phyloP scores from a whole-genome alignment of 2,113 vertebrate species.

The Misgurnus anguillicaudatus region DNA sequence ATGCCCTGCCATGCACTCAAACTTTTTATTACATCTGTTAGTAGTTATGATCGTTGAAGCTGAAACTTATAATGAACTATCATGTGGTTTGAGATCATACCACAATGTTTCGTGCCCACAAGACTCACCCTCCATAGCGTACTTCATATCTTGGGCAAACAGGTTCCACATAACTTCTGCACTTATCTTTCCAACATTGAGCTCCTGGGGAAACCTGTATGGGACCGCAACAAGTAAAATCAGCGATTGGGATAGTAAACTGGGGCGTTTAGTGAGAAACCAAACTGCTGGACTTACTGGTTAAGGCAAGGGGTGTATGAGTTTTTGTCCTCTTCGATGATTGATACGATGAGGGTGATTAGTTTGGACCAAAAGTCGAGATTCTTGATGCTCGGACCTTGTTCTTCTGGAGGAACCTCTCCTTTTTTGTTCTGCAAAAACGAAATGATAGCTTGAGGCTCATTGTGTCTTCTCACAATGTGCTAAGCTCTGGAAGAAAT shows the following conservation, averaged over 20 bases:
- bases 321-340: slow-evolving; percentile 98
- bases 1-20: background rate
- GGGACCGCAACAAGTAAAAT: slow-evolving; percentile 13
- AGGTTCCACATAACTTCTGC: slow-evolving; percentile 99
- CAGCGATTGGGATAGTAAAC: background rate
- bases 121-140: slow-evolving; percentile 95
- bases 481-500: slow-evolving; percentile 16
- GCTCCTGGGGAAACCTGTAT: slow-evolving; percentile 88
- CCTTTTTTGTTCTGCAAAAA: slow-evolving; percentile 87
- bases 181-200: slow-evolving; percentile 98
- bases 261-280: background rate
- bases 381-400: slow-evolving; percentile 98
- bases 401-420: slow-evolving; percentile 91
- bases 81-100: background rate
- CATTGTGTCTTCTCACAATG: background rate
- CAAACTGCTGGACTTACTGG: slow-evolving; percentile 80
- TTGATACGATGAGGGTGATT: slow-evolving; percentile 97
- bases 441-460: background rate
- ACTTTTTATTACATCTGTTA: background rate
- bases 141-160: slow-evolving; percentile 99
- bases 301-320: slow-evolving; percentile 98
- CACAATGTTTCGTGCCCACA: background rate
- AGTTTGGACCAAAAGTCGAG: slow-evolving; percentile 99
- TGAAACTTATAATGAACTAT: background rate
- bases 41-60: slow-evolving; percentile 2